These are phyloP conservation scores for Picus viridis DNA, from an alignment of 2,797 vertebrate genomes.

Conservation along the genomic window DNA sequence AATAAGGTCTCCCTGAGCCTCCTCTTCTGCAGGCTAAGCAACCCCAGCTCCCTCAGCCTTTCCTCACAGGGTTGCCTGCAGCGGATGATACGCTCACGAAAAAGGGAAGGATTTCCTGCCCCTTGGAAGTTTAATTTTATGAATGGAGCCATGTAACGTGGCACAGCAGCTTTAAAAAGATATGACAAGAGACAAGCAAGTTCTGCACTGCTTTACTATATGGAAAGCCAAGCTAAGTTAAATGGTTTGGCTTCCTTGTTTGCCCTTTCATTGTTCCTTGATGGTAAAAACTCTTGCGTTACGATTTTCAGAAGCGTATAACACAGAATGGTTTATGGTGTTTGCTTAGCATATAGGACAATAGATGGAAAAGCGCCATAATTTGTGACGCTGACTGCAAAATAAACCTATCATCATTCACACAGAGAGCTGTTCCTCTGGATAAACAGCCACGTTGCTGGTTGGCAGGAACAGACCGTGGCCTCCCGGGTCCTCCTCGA, in stretches of 20 bases:
- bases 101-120: conserved; percentile 53
- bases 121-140: conserved; percentile 32
- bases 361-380: conserved; percentile 64
- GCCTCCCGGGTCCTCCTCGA: not conserved
- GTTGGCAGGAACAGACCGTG: not conserved
- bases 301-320: conserved; percentile 63
- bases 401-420: conserved; percentile 51
- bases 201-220: not conserved
- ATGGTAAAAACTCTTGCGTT: not conserved
- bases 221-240: conserved; percentile 25
- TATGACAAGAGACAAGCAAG: conserved; percentile 17
- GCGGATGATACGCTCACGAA: conserved; percentile 26
- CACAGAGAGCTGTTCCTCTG: conserved; percentile 10
- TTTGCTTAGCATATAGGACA: conserved; percentile 68
- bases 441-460: conserved; percentile 26
- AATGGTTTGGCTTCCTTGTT: conserved; percentile 25
- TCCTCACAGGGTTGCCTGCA: conserved; percentile 31
- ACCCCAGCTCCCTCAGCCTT: too few relatives aligned
- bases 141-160: conserved; percentile 9
- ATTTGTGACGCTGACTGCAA: conserved; percentile 56
- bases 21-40: too few relatives aligned
- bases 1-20: too few relatives aligned
- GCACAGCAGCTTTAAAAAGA: conserved; percentile 34
- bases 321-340: conserved; percentile 41
- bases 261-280: conserved; percentile 56